Conservation (phyloP, 2,113 vertebrate species). For the Callithrix jacchus region DNA sequence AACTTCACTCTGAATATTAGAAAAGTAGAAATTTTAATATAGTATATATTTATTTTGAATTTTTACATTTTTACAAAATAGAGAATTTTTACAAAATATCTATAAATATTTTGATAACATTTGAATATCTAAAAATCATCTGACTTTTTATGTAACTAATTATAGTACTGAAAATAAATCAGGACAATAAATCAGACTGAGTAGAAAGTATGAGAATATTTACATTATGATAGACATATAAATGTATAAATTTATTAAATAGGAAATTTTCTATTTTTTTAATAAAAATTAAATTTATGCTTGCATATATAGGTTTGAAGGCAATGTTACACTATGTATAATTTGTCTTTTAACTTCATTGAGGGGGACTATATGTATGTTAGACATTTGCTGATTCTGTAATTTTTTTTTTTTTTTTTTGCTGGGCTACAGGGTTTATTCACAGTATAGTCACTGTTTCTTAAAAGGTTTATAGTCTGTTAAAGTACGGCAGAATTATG, state of each 20-base stretch:
- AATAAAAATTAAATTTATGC: conserved; percentile 9
- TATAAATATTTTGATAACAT: neutral
- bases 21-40: neutral
- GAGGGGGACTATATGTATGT: neutral
- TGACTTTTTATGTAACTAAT: conserved; percentile 25
- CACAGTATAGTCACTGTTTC: too few relatives aligned
- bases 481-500: too few relatives aligned
- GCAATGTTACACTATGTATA: neutral
- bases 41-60: neutral
- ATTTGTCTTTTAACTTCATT: neutral
- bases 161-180: neutral
- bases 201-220: neutral
- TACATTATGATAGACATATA: neutral
- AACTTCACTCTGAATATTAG: neutral
- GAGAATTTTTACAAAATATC: neutral
- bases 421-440: too few relatives aligned
- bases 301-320: neutral
- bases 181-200: neutral
- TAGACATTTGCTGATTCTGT: neutral
- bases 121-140: neutral
- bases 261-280: neutral
- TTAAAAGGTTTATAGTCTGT: too few relatives aligned
- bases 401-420: neutral
- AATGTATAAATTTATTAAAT: neutral
- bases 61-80: neutral